Conservation (phyloP, 2,113 vertebrate genomes). For the Phaethornis superciliosus region DNA sequence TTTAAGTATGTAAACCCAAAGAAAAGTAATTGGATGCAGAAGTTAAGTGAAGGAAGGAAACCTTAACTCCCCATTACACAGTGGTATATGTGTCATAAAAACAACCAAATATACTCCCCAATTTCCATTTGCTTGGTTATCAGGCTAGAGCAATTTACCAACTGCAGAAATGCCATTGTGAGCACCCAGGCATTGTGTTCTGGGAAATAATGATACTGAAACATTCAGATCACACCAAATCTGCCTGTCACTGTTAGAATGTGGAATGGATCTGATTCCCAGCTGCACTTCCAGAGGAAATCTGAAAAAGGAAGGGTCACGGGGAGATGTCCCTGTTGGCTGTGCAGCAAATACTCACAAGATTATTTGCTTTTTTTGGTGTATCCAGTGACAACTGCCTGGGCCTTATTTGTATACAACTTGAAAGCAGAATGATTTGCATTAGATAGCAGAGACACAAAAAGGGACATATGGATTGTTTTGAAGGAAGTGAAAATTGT, state of each 20-base stretch:
- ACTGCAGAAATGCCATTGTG: background rate
- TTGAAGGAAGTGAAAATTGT: slow-evolving; percentile 12
- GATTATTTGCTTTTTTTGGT: background rate
- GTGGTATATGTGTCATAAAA: background rate
- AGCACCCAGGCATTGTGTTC: background rate
- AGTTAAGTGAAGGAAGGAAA: background rate
- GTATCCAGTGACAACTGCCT: background rate
- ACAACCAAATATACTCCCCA: background rate
- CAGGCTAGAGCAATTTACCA: background rate
- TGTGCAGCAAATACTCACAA: background rate
- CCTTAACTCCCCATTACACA: background rate
- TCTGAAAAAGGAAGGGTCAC: background rate
- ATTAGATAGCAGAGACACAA: background rate
- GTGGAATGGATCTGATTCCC: background rate
- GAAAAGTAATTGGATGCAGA: background rate
- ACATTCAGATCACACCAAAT: background rate
- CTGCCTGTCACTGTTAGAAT: background rate
- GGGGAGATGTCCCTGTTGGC: background rate
- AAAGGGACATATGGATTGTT: background rate
- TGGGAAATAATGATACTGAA: background rate
- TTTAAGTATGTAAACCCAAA: background rate
- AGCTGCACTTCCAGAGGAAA: background rate
- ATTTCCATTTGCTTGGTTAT: background rate
- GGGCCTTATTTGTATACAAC: background rate
- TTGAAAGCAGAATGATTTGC: background rate